These are phyloP conservation scores for Sussaba pulchella DNA, from an alignment of 2,888 invertebrate species.

Conservation along the genomic window DNA sequence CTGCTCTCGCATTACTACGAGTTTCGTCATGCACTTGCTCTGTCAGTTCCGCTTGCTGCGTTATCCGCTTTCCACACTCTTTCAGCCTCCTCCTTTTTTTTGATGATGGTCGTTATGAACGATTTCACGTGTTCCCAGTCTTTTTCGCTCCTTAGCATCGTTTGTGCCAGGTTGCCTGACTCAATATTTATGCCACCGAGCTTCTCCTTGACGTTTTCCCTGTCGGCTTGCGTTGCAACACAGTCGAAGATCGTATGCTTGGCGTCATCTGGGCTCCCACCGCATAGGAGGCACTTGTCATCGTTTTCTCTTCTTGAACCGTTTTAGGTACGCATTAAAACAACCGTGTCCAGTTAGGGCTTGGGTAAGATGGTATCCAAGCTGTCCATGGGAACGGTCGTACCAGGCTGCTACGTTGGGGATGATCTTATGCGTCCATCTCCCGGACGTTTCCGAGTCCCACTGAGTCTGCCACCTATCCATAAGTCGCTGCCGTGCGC, in stretches of 20 bases:
- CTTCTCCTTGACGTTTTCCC: background rate
- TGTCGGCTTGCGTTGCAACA: constrained; percentile 26
- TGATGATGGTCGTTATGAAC: too few relatives aligned
- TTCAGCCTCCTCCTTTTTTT: too few relatives aligned
- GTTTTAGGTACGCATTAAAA: constrained; percentile 66
- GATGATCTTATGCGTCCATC: constrained; percentile 54
- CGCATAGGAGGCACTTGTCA: constrained; percentile 71
- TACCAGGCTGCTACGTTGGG: constrained; percentile 48
- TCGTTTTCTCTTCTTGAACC: constrained; percentile 67
- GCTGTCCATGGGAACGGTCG: constrained; percentile 42
- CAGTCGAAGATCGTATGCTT: constrained; percentile 42
- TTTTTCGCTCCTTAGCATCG: too few relatives aligned
- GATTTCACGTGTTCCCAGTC: too few relatives aligned
- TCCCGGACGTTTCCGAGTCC: constrained; percentile 19
- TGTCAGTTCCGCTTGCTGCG: too few relatives aligned
- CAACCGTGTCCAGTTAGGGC: constrained; percentile 70
- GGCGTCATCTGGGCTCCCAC: constrained; percentile 31
- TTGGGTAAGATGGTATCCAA: constrained; percentile 65
- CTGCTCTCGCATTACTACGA: too few relatives aligned
- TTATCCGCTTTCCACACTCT: too few relatives aligned
- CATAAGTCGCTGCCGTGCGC: constrained; percentile 13
- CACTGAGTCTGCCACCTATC: constrained; percentile 13
- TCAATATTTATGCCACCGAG: constrained; percentile 26
- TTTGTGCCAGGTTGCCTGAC: too few relatives aligned
- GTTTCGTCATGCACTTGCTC: too few relatives aligned